Evolutionary conservation across 2,113 vertebrate genomes (phyloP).

Genomic region (Silurus asotus): DNA sequence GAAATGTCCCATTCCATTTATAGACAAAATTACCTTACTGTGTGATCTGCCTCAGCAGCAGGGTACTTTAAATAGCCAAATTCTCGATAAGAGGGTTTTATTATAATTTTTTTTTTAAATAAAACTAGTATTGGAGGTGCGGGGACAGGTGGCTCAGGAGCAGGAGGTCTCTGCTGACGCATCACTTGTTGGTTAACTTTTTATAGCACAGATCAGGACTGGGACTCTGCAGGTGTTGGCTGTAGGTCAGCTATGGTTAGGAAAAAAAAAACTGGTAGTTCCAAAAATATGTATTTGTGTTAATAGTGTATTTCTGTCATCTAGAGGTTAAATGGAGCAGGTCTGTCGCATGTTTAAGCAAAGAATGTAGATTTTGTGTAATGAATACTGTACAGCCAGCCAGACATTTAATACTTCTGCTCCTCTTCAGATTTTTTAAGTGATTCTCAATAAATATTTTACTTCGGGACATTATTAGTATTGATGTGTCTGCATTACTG

Average conservation of each 20-base stretch:
- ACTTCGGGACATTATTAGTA: not conserved
- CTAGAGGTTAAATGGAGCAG: slow-evolving; percentile 10
- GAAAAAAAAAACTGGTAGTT: not conserved
- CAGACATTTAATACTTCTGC: not conserved
- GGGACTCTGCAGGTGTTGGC: slow-evolving; percentile 14
- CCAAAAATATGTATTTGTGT: not conserved
- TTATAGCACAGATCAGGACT: slow-evolving; percentile 28
- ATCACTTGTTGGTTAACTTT: slow-evolving; percentile 25
- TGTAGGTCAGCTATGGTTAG: slow-evolving; percentile 8
- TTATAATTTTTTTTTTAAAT: not conserved
- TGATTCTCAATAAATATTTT: not conserved
- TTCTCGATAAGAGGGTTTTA: not conserved
- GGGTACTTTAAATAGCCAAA: not conserved
- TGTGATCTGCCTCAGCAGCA: not conserved
- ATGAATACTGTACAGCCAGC: not conserved
- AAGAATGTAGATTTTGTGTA: not conserved
- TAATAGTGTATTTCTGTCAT: slow-evolving; percentile 15
- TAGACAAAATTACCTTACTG: not conserved
- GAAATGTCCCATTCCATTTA: not conserved
- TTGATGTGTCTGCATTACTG: not conserved
- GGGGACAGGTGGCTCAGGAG: slow-evolving; percentile 38
- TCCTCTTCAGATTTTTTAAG: not conserved
- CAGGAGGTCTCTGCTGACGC: slow-evolving; percentile 43
- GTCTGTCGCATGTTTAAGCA: not conserved
- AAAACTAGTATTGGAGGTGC: not conserved